These are phyloP conservation scores for Brachyptera risi DNA, from an alignment of 2,888 invertebrate genomes.

Conservation along the genomic window DNA sequence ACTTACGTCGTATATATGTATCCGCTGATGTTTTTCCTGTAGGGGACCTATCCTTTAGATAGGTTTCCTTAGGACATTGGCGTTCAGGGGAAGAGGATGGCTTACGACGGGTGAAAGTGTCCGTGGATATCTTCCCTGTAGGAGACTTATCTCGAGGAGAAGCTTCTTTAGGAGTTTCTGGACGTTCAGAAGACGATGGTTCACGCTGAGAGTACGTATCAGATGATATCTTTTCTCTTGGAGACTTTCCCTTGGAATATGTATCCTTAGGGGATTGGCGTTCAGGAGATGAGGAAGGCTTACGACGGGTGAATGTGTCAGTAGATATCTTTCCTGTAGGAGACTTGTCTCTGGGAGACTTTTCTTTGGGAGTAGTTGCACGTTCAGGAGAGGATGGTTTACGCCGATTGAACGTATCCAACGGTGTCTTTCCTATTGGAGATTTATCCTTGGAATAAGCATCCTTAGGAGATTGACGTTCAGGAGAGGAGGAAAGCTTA, in stretches of 20 bases:
- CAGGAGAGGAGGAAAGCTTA: neutral
- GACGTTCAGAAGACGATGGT: slow-evolving; percentile 10
- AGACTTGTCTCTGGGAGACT: neutral
- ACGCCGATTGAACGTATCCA: neutral
- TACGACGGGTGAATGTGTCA: neutral
- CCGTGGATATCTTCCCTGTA: slow-evolving; percentile 19
- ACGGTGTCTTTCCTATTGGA: neutral
- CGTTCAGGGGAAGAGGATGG: slow-evolving; percentile 21
- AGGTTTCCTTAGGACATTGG: neutral
- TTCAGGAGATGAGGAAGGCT: neutral
- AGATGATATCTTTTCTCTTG: neutral
- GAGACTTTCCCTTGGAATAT: slow-evolving; percentile 9
- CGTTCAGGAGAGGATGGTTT: slow-evolving; percentile 15
- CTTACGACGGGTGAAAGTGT: slow-evolving; percentile 11
- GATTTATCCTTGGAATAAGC: neutral
- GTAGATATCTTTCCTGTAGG: neutral
- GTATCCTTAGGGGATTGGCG: neutral
- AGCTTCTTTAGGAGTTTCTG: neutral
- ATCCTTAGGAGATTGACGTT: neutral
- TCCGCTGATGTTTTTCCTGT: neutral
- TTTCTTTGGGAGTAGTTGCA: neutral
- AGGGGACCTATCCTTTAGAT: neutral
- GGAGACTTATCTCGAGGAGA: slow-evolving; percentile 1
- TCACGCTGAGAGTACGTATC: neutral
- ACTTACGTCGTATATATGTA: neutral